phyloP scores from a whole-genome alignment of 2,888 invertebrate species.

The Thumatha senex region DNA sequence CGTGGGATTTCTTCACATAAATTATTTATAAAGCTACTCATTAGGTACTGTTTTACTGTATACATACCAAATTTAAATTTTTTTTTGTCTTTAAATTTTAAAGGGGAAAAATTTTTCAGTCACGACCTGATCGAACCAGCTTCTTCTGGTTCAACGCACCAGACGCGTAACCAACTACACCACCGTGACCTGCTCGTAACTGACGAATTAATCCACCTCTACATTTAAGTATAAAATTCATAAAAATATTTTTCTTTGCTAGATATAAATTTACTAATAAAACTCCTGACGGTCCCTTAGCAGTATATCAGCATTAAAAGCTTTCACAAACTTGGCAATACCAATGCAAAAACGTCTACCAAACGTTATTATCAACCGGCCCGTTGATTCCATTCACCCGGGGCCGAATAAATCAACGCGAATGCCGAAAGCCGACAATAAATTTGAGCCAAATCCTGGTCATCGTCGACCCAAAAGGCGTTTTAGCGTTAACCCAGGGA shows the following conservation, averaged over 20 bases:
- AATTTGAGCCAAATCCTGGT: conserved; percentile 80
- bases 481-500: conserved; percentile 77
- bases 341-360: conserved; percentile 39
- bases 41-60: no score
- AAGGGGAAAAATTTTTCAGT: no score
- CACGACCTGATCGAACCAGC: no score
- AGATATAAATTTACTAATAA: conserved; percentile 1
- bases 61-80: no score
- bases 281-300: conserved; percentile 11
- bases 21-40: no score
- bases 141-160: no score
- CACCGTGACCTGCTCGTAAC: no score
- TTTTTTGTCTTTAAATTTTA: no score
- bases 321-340: conserved; percentile 34
- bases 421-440: conserved; percentile 78
- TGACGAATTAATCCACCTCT: no score
- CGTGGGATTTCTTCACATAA: no score
- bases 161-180: no score
- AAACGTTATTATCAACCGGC: conserved; percentile 61
- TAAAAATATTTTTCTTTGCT: background rate
- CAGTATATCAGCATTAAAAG: conserved; percentile 36
- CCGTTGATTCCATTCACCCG: conserved; percentile 64
- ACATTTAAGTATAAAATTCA: no score
- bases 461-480: conserved; percentile 78
- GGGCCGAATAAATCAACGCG: conserved; percentile 76